Conservation (phyloP, 2,113 vertebrate genomes). For the Daphoenositta chrysoptera region DNA sequence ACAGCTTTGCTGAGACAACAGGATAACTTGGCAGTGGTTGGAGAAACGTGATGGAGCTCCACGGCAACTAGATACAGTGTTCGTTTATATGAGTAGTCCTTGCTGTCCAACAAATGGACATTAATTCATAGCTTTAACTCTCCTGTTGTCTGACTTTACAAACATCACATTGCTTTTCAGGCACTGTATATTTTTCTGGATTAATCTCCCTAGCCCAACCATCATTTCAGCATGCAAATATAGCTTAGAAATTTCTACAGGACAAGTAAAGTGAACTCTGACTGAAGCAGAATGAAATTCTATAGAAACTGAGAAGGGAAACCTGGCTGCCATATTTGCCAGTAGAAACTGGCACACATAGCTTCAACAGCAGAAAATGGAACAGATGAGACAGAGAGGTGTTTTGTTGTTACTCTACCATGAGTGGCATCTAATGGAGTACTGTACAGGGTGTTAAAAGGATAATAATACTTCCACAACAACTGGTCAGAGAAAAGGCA, state of each 20-base stretch:
- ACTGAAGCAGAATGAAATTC: background rate
- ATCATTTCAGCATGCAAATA: background rate
- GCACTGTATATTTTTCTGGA: background rate
- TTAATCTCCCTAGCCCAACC: background rate
- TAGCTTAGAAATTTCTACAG: background rate
- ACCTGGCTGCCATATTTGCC: background rate
- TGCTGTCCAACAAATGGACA: background rate
- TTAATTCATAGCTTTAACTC: background rate
- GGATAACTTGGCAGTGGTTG: background rate
- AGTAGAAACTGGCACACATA: background rate
- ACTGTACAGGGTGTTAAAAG: background rate
- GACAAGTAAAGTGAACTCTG: background rate
- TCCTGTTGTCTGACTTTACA: background rate
- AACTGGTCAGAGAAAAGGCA: background rate
- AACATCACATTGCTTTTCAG: background rate
- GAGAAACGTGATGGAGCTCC: background rate
- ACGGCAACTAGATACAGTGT: background rate
- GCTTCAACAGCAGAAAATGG: background rate
- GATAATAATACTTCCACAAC: background rate
- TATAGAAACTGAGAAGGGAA: background rate
- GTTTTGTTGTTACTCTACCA: background rate
- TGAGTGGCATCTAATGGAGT: background rate
- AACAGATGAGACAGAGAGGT: background rate
- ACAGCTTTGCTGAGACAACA: background rate
- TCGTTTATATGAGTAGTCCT: background rate